Evolutionary conservation across 2,797 vertebrate genomes (phyloP).

Genomic region (Trachurus trachurus): DNA sequence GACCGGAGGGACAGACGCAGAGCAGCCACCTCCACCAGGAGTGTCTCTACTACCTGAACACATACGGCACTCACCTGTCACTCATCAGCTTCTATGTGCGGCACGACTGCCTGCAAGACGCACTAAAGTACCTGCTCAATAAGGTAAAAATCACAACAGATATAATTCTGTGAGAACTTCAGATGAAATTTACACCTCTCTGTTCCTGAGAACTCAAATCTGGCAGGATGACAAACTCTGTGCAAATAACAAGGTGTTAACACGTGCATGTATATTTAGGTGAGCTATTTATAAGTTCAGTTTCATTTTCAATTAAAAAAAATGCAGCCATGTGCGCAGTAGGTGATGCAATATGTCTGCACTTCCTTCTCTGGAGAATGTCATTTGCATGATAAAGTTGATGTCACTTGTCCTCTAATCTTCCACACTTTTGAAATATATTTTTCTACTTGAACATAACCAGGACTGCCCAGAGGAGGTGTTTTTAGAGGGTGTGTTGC

Average conservation of each 20-base stretch:
- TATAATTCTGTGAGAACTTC: not conserved
- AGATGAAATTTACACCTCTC: not conserved
- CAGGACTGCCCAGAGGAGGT: slow-evolving; percentile 95
- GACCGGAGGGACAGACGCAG: slow-evolving; percentile 85
- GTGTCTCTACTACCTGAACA: slow-evolving; percentile 94
- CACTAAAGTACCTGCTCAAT: slow-evolving; percentile 90
- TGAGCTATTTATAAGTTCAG: not conserved
- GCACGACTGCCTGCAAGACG: slow-evolving; percentile 91
- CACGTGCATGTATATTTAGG: not conserved
- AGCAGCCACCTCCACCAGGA: slow-evolving; percentile 90
- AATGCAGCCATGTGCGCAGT: not conserved
- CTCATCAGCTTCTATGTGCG: slow-evolving; percentile 95
- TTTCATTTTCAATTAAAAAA: not conserved
- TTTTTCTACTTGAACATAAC: not conserved
- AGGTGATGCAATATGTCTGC: not conserved
- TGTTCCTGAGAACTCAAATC: not conserved
- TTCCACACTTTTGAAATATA: not conserved
- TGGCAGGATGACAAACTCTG: not conserved
- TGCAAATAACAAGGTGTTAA: not conserved
- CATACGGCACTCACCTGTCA: slow-evolving; percentile 93
- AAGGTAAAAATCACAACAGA: slow-evolving; percentile 83
- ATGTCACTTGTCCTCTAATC: not conserved
- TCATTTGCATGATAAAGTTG: too few relatives aligned
- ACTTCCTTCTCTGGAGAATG: too few relatives aligned
- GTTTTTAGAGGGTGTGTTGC: slow-evolving; percentile 94